Evolutionary conservation across 2,797 vertebrate genomes (phyloP).

Genomic region (Melanotaenia boesemani): DNA sequence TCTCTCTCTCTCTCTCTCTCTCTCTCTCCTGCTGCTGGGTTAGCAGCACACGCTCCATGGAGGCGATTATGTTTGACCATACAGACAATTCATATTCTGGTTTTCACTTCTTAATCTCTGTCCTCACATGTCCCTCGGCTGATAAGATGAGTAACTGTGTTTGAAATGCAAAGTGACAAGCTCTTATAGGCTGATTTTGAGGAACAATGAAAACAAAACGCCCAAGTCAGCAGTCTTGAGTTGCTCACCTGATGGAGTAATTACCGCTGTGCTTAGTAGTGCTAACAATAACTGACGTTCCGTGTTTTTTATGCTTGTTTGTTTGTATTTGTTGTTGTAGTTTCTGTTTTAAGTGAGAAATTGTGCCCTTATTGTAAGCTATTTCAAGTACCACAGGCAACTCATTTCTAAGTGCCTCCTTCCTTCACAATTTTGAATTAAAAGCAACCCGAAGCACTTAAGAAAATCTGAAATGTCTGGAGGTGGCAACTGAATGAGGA

Average conservation of each 20-base stretch:
- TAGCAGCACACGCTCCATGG: conserved; percentile 14
- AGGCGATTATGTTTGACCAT: conserved; percentile 42
- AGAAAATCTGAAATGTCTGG: conserved; percentile 30
- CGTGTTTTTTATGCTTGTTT: conserved; percentile 45
- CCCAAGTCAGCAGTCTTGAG: conserved; percentile 37
- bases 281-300: conserved; percentile 64
- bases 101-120: conserved; percentile 42
- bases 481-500: conserved; percentile 74
- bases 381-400: conserved; percentile 62
- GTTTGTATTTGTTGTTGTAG: conserved; percentile 31
- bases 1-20: background rate
- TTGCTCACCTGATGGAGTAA: conserved; percentile 50
- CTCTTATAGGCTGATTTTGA: conserved; percentile 44
- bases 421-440: conserved; percentile 34
- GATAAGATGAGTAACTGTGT: conserved; percentile 13
- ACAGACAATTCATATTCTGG: conserved; percentile 29
- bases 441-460: conserved; percentile 10
- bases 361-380: conserved; percentile 58
- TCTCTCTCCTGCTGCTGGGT: conserved; percentile 12
- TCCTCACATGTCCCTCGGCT: conserved; percentile 32
- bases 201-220: conserved; percentile 64
- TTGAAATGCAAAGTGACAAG: conserved; percentile 21
- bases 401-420: conserved; percentile 76
- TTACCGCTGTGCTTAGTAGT: conserved; percentile 33
- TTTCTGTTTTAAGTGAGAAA: conserved; percentile 47